phyloP scores from a whole-genome alignment of 2,888 invertebrate genomes.

The Oxytorus armatus region DNA sequence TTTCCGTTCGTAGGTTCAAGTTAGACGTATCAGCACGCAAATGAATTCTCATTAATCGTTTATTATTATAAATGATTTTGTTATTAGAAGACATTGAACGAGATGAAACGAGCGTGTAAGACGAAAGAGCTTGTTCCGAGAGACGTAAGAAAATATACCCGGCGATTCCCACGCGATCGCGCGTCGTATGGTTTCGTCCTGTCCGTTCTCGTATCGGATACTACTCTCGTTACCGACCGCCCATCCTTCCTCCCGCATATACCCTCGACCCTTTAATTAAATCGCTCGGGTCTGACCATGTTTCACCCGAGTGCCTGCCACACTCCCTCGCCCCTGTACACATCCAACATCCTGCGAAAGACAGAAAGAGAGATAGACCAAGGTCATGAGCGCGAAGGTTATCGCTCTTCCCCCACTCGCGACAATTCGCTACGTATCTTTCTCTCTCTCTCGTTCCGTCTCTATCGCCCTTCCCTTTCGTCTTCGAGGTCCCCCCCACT shows the following conservation, averaged over 20 bases:
- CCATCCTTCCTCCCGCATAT: conserved; percentile 66
- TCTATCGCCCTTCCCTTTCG: conserved; percentile 46
- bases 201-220: conserved; percentile 59
- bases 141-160: conserved; percentile 28
- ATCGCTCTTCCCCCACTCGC: conserved; percentile 74
- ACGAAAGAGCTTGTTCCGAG: conserved; percentile 13
- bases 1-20: too few relatives aligned
- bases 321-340: conserved; percentile 51
- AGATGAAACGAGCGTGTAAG: conserved; percentile 13
- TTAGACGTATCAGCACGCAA: too few relatives aligned
- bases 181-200: conserved; percentile 13
- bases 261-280: conserved; percentile 79
- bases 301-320: conserved; percentile 72
- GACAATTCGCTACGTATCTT: conserved; percentile 42
- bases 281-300: conserved; percentile 75
- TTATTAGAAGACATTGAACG: neutral
- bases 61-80: neutral
- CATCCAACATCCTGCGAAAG: conserved; percentile 60
- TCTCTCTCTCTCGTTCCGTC: conserved; percentile 57
- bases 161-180: conserved; percentile 57
- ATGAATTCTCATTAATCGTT: too few relatives aligned
- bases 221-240: conserved; percentile 44
- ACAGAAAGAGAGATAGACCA: conserved; percentile 73
- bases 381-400: conserved; percentile 81
- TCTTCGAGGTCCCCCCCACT: conserved; percentile 46